A percentile compares a stretch with the other conserved stretches of the same genome.
These are phyloP conservation scores for Plumapathes pennacea DNA, from an alignment of 92 coral and sea anemone species.

Conservation along the genomic window DNA sequence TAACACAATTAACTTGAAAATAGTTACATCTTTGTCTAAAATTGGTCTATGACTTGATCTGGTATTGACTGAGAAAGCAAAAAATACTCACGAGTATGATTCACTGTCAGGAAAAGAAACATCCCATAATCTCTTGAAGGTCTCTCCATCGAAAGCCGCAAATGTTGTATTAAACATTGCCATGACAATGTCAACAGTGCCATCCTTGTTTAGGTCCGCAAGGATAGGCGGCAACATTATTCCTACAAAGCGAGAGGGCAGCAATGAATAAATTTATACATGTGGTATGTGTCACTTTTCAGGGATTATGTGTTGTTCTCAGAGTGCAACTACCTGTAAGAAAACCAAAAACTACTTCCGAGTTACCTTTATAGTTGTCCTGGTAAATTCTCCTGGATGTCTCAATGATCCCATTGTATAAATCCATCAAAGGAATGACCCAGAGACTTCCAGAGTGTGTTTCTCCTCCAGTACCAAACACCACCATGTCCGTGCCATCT, in stretches of 20 bases:
- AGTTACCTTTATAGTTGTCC: constrained; percentile 85
- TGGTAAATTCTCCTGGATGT: constrained; percentile 75
- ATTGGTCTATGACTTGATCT: too few species aligned
- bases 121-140: constrained; percentile 70
- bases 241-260: constrained; percentile 35
- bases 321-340: background rate
- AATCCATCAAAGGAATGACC: constrained; percentile 75
- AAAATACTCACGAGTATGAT: constrained; percentile 75
- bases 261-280: background rate
- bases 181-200: constrained; percentile 93
- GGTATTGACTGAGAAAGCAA: too few species aligned
- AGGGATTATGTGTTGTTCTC: background rate
- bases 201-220: constrained; percentile 87
- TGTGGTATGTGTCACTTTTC: background rate
- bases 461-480: constrained; percentile 98
- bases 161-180: constrained; percentile 92
- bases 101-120: constrained; percentile 85
- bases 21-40: too few species aligned
- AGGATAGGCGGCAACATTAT: constrained; percentile 96
- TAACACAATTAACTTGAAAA: too few species aligned
- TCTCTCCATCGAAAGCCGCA: constrained; percentile 95
- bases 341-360: background rate
- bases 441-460: constrained; percentile 93
- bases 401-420: constrained; percentile 75
- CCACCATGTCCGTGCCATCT: constrained; percentile 83